Percentiles rank a stretch among this genome's conserved stretches.
Conservation (phyloP, 2,888 invertebrate species). For the Caenorhabditis panamensis region DNA sequence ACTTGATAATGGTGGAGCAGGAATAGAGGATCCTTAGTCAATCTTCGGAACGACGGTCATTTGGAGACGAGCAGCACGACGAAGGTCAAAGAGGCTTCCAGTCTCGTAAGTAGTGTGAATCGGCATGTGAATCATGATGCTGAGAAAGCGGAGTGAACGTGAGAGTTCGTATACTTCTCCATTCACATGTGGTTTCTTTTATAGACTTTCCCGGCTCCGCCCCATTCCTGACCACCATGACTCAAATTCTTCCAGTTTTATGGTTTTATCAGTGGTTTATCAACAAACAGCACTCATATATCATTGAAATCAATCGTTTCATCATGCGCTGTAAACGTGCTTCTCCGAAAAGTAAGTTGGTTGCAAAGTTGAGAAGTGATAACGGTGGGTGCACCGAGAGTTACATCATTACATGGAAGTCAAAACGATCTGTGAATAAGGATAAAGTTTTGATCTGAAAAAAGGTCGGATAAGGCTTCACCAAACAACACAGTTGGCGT, state of each 20-base stretch:
- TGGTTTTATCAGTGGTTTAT: too few relatives aligned
- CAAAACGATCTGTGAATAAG: constrained; percentile 3
- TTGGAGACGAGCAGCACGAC: constrained; percentile 33
- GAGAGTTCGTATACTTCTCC: constrained; percentile 7
- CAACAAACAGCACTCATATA: constrained; percentile 29
- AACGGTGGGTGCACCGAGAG: constrained; percentile 11
- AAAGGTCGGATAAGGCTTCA: constrained; percentile 41
- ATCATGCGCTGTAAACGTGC: constrained; percentile 42
- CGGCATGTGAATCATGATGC: constrained; percentile 54
- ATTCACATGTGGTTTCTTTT: constrained; percentile 6
- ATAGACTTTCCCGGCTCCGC: constrained; percentile 28
- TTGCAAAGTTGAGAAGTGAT: constrained; percentile 8
- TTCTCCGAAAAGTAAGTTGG: constrained; percentile 34
- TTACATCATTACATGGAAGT: constrained; percentile 23
- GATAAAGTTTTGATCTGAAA: too few relatives aligned
- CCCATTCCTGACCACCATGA: constrained; percentile 35
- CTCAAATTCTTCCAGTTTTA: constrained; percentile 19
- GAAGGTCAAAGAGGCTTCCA: constrained; percentile 33
- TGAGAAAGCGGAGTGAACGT: background rate
- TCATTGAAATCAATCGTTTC: constrained; percentile 49
- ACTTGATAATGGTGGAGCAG: constrained; percentile 7
- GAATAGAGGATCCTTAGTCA: background rate
- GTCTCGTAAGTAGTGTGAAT: constrained; percentile 39
- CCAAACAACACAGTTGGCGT: constrained; percentile 41
- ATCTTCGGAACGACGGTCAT: background rate